These are phyloP conservation scores for Zonitis immaculata DNA, from an alignment of 2,888 invertebrate genomes.

Conservation along the genomic window DNA sequence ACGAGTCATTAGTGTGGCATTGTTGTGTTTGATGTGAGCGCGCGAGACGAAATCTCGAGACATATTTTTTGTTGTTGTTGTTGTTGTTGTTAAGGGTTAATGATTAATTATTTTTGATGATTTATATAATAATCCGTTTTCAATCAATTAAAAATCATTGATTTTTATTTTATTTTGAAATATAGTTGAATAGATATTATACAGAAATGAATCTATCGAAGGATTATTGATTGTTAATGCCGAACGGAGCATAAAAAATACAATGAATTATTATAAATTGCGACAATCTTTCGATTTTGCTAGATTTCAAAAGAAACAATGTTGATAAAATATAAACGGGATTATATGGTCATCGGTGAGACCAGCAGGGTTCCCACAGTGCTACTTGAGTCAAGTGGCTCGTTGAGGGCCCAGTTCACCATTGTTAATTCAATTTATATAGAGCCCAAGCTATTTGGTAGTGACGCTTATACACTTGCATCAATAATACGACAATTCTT, in stretches of 20 bases:
- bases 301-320: no score
- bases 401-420: slow-evolving; percentile 32
- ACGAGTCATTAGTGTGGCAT: slow-evolving; percentile 45
- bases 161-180: background rate
- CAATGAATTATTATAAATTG: no score
- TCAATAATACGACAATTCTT: slow-evolving; percentile 15
- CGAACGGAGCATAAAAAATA: slow-evolving; percentile 19
- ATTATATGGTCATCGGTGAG: slow-evolving; percentile 28
- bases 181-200: slow-evolving; percentile 35
- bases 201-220: no score
- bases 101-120: slow-evolving; percentile 46
- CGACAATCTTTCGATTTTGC: no score
- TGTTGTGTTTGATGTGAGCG: slow-evolving; percentile 37
- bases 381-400: slow-evolving; percentile 39
- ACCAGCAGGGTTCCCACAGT: slow-evolving; percentile 38
- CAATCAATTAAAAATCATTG: slow-evolving; percentile 40
- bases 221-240: slow-evolving; percentile 36
- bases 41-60: slow-evolving; percentile 37
- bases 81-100: slow-evolving; percentile 45
- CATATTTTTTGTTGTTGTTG: no score
- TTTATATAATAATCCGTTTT: slow-evolving; percentile 44
- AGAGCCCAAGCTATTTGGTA: slow-evolving; percentile 35
- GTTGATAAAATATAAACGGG: no score
- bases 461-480: slow-evolving; percentile 32
- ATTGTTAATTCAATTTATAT: slow-evolving; percentile 26